Evolutionary conservation across 2,888 invertebrate genomes (phyloP), one percentile per base, ranked within the genome.

Genomic region (Drosophila silvestris): DNA sequence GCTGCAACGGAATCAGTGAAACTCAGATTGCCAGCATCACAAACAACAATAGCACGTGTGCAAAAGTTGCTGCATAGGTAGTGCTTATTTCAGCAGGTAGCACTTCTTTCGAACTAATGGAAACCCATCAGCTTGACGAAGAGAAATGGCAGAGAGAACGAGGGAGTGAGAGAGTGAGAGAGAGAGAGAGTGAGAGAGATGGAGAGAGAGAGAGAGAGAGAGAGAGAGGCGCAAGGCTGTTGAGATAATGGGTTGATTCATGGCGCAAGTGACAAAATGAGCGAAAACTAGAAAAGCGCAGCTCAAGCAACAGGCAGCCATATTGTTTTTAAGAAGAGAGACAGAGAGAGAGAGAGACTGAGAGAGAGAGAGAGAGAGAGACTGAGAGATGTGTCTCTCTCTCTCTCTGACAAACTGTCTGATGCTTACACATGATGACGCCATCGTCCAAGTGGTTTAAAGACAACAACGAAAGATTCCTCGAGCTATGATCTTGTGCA

Each of bases 241-340:
- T 53, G 62, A 47, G 61, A 71, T 70, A 66, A 73, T 39, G 59
- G 41, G 65, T 77, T 77, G 77, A 79, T 60, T 77, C 77, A 79
- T 77, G 53, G 63, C 19, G 32, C 47, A 12, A 64, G 41, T 59
- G 50, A 56, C 41, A 30, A 30, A 50, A 66, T 39, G 47, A 37
- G 66, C 56, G 59, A 35, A 35, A 14, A 14, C 62, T 56, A 53
- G 52, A 22, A 53, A 76, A 53, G 5, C 28, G 28, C 51, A 69
- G 37, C n/a, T 32, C 33, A 33, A 14, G 39, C 6, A 26, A 33
- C 6, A 30, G 47, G 37, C 56, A 41, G 47, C 62, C 63, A 63
- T 63, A 5, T 30, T 60, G 52, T 30, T 19, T n/a, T 32, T 41
- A n/a, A 14, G 30, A 12, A 51, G 22, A 26, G 12, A 26, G 28